Evolutionary conservation across 1,140 invertebrate species (phyloP).

Genomic region (Lucilia cuprina): DNA sequence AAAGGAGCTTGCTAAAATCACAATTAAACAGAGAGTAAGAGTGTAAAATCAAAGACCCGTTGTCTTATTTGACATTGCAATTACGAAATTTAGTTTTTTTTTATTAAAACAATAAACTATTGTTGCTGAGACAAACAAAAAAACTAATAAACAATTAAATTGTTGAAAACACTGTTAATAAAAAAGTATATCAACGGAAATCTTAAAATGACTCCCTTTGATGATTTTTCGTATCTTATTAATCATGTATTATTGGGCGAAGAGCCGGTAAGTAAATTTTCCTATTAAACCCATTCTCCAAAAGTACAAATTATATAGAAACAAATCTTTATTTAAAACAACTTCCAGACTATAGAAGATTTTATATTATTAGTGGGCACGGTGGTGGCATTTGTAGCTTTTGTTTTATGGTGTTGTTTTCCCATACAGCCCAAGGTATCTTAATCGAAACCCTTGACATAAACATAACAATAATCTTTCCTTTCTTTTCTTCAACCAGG

Average conservation of each 20-base stretch:
- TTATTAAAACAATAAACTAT: not conserved
- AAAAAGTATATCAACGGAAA: not conserved
- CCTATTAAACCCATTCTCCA: no score
- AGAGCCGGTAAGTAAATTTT: slow-evolving; percentile 66
- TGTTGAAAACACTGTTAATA: not conserved
- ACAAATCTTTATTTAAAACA: not conserved
- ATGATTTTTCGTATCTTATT: slow-evolving; percentile 69
- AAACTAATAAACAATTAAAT: not conserved
- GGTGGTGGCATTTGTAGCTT: slow-evolving; percentile 70
- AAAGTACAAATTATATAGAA: not conserved
- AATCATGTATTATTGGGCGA: slow-evolving; percentile 69
- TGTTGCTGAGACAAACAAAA: not conserved
- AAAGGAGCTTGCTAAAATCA: not conserved
- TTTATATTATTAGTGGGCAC: slow-evolving; percentile 71
- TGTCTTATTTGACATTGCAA: slow-evolving; percentile 31
- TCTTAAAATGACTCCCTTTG: slow-evolving; percentile 66
- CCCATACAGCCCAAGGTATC: slow-evolving; percentile 68
- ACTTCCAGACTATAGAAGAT: slow-evolving; percentile 68
- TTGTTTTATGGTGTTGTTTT: slow-evolving; percentile 71
- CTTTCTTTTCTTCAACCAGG: not conserved
- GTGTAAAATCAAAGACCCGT: not conserved
- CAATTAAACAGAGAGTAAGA: not conserved
- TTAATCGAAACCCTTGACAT: not conserved
- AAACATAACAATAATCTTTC: no score
- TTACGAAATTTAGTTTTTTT: slow-evolving; percentile 13